Evolutionary conservation across 2,797 vertebrate species (phyloP).

Genomic region (Enteromius unitaeniatus): DNA sequence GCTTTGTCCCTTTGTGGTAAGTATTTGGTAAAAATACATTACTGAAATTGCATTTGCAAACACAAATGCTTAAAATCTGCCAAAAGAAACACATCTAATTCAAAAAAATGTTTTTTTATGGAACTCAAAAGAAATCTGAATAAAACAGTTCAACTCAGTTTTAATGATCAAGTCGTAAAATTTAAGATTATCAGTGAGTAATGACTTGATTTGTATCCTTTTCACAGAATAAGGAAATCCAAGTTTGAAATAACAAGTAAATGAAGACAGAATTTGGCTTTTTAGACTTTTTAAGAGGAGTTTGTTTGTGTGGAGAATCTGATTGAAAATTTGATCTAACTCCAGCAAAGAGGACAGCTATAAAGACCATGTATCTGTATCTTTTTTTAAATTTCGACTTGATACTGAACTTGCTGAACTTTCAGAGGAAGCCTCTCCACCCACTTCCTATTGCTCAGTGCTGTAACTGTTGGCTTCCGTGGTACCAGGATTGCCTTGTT

Average conservation of each 20-base stretch:
- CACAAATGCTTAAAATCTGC: not conserved
- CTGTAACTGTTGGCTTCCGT: constrained; percentile 14
- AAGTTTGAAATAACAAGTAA: not conserved
- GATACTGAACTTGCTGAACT: constrained; percentile 30
- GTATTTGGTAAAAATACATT: not conserved
- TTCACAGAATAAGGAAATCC: not conserved
- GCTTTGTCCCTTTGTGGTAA: not conserved
- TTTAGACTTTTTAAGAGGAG: not conserved
- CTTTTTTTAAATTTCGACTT: not conserved
- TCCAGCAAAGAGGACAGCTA: not conserved
- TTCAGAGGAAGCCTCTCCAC: constrained; percentile 49
- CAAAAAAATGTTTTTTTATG: no score
- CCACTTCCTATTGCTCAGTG: constrained; percentile 44
- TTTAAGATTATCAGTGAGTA: not conserved
- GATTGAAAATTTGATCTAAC: not conserved
- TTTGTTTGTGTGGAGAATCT: not conserved
- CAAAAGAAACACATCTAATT: not conserved
- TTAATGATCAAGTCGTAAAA: not conserved
- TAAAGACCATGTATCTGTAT: no score
- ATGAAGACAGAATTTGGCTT: not conserved
- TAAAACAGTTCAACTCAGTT: not conserved
- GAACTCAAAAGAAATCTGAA: not conserved
- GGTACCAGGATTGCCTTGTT: constrained; percentile 50
- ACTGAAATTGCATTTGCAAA: constrained; percentile 9
- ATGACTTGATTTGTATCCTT: not conserved